phyloP scores from a whole-genome alignment of 2,113 vertebrate genomes.

The Lates calcarifer region DNA sequence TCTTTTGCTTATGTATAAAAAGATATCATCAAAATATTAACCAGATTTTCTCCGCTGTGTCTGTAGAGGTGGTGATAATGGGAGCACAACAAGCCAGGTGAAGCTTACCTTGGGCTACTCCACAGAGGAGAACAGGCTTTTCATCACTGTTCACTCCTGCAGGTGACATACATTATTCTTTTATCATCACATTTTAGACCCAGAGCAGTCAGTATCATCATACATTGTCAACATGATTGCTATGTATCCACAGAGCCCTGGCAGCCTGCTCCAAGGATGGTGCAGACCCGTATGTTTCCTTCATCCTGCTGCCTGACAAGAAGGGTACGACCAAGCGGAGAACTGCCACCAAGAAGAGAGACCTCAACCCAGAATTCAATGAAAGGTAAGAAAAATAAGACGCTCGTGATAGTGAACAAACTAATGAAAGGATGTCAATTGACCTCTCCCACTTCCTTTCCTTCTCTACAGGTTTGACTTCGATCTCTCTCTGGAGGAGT shows the following conservation, averaged over 20 bases:
- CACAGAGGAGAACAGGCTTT: slow-evolving; percentile 87
- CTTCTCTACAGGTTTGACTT: slow-evolving; percentile 88
- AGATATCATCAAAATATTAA: neutral
- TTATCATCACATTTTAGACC: neutral
- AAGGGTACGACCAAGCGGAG: slow-evolving; percentile 90
- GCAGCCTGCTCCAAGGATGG: slow-evolving; percentile 86
- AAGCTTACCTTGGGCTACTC: slow-evolving; percentile 89
- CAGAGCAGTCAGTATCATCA: neutral
- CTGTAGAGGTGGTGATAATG: slow-evolving; percentile 56
- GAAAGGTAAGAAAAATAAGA: slow-evolving; percentile 84
- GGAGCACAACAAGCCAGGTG: slow-evolving; percentile 80
- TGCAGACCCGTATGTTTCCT: slow-evolving; percentile 90
- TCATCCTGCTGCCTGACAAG: slow-evolving; percentile 92
- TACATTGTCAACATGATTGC: neutral
- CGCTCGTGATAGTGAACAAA: neutral
- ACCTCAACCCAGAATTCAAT: slow-evolving; percentile 90
- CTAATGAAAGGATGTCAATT: neutral
- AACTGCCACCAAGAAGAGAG: slow-evolving; percentile 89
- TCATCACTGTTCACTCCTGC: slow-evolving; percentile 88
- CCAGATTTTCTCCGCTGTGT: neutral
- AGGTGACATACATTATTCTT: slow-evolving; percentile 70
- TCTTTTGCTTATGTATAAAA: slow-evolving; percentile 3
- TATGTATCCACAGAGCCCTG: slow-evolving; percentile 83
- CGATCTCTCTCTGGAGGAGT: slow-evolving; percentile 90
- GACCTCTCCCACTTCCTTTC: neutral